Percentiles rank a stretch among this genome's conserved stretches.
phyloP scores from a whole-genome alignment of 2,113 vertebrate genomes.

The Cyrtonyx montezumae region DNA sequence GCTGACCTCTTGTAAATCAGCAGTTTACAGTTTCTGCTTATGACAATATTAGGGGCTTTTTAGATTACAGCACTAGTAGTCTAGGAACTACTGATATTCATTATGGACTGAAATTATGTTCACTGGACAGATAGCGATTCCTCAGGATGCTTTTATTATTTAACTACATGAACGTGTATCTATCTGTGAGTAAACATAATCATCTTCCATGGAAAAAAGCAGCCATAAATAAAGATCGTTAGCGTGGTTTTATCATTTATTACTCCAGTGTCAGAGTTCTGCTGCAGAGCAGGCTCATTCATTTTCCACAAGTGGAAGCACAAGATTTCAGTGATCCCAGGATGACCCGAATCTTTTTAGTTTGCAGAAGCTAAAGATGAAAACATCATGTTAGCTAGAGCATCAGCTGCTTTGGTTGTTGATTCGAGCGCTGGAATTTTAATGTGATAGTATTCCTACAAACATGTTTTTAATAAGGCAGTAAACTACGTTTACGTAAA shows the following conservation, averaged over 20 bases:
- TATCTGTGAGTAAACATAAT: constrained; percentile 60
- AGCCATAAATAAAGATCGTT: constrained; percentile 54
- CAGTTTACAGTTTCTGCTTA: constrained; percentile 51
- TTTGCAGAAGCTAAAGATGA: constrained; percentile 54
- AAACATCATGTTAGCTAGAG: constrained; percentile 23
- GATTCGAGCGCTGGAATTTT: constrained; percentile 73
- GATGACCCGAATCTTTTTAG: constrained; percentile 48
- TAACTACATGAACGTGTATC: constrained; percentile 61
- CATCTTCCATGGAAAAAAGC: constrained; percentile 37
- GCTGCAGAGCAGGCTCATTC: constrained; percentile 29
- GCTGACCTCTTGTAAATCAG: constrained; percentile 61
- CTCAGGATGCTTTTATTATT: constrained; percentile 69
- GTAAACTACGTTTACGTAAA: constrained; percentile 70
- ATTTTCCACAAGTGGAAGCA: constrained; percentile 62
- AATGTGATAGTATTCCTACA: constrained; percentile 69
- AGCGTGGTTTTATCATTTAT: constrained; percentile 38
- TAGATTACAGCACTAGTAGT: constrained; percentile 43
- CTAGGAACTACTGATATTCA: constrained; percentile 59
- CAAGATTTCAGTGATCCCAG: constrained; percentile 62
- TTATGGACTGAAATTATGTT: constrained; percentile 64
- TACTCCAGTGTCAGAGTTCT: neutral
- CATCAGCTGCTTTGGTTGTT: neutral
- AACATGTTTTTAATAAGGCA: constrained; percentile 75
- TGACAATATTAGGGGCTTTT: constrained; percentile 64
- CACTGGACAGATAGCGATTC: constrained; percentile 34